Conservation (phyloP, 2,888 invertebrate species). For the Drosophila hamatofila region DNA sequence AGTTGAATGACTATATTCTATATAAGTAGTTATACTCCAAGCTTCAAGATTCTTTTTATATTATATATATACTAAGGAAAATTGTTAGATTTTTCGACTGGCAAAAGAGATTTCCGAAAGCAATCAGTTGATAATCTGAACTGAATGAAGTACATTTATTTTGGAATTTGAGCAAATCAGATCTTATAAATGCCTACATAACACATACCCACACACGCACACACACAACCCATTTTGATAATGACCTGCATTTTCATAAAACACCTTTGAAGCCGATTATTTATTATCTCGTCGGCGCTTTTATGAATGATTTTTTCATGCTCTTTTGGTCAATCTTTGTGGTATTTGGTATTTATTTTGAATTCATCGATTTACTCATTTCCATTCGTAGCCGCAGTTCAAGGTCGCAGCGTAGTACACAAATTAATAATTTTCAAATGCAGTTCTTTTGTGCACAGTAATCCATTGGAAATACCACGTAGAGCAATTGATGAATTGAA, state of each 20-base stretch:
- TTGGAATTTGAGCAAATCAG: background rate
- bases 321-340: conserved; percentile 16
- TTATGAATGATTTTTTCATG: conserved; percentile 3
- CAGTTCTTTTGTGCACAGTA: conserved; percentile 1
- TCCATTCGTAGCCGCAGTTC: conserved; percentile 44
- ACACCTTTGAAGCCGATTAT: conserved; percentile 23
- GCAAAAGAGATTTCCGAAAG: background rate
- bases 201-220: background rate
- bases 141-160: background rate
- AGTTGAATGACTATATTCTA: too few species aligned
- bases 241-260: conserved; percentile 30
- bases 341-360: too few species aligned
- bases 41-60: background rate
- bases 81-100: background rate
- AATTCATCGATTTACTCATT: conserved; percentile 6
- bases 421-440: conserved; percentile 20
- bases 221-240: background rate
- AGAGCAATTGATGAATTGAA: conserved; percentile 50
- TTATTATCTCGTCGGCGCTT: background rate
- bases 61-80: background rate
- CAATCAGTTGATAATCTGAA: background rate
- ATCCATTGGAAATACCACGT: too few species aligned
- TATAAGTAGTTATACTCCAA: too few species aligned
- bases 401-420: conserved; percentile 51
- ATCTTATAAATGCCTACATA: background rate